A percentile compares a stretch with the other conserved stretches of the same genome.
Conservation (phyloP, 1,140 invertebrate species). For the Heliconius melpomene region DNA sequence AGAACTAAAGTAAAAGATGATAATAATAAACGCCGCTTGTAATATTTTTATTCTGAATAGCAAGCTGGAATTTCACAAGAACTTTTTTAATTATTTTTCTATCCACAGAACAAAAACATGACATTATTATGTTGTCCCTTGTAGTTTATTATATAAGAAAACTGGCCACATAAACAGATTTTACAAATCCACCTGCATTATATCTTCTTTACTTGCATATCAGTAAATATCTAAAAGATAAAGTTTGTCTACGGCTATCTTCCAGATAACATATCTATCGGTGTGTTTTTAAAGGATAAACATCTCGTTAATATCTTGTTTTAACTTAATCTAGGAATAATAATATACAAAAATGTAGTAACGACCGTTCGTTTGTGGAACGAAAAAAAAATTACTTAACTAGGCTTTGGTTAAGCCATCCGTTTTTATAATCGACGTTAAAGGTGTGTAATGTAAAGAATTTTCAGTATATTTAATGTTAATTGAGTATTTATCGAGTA, state of each 20-base stretch:
- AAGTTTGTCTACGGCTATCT: conserved; percentile 1
- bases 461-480: conserved; percentile 12
- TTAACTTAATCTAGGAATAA: not conserved
- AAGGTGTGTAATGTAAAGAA: conserved; percentile 13
- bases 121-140: not conserved
- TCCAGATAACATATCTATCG: not conserved
- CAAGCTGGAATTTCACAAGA: too few species aligned
- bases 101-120: not conserved
- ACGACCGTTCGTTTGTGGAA: not conserved
- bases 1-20: too few species aligned
- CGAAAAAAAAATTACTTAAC: not conserved
- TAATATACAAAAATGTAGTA: conserved; percentile 10
- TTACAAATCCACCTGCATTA: not conserved
- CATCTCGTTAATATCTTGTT: not conserved
- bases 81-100: too few species aligned
- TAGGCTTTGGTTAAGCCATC: not conserved
- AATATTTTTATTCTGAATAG: too few species aligned
- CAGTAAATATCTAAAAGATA: not conserved
- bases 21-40: too few species aligned
- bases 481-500: not conserved
- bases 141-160: not conserved
- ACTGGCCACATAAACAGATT: not conserved
- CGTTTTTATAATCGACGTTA: not conserved
- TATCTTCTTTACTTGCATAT: not conserved
- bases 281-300: not conserved